A percentile compares a stretch with the other conserved stretches of the same genome.
phyloP scores from a whole-genome alignment of 2,888 invertebrate species.

The Marasmarcha lunaedactyla region DNA sequence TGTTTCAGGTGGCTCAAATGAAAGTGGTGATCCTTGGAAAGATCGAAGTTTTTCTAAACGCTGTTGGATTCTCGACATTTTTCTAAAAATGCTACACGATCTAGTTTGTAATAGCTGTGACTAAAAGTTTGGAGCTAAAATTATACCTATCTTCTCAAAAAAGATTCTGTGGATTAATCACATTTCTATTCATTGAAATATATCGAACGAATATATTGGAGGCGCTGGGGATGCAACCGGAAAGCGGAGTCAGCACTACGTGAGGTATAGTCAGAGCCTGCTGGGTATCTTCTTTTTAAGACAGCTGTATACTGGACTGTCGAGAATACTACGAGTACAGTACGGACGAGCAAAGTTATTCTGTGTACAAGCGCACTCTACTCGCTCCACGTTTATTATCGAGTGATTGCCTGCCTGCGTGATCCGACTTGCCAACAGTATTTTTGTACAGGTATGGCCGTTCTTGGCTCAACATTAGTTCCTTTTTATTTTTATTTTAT shows the following conservation, averaged over 20 bases:
- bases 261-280: slow-evolving; percentile 31
- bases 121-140: no score
- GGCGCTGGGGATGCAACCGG: slow-evolving; percentile 33
- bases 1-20: no score
- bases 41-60: no score
- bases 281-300: slow-evolving; percentile 3
- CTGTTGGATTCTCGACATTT: slow-evolving; percentile 15
- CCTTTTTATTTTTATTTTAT: slow-evolving; percentile 42
- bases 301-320: slow-evolving; percentile 18
- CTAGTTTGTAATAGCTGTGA: no score
- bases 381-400: slow-evolving; percentile 60
- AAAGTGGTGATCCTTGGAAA: no score
- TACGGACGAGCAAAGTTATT: no score
- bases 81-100: no score
- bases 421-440: slow-evolving; percentile 56
- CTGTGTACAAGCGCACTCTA: slow-evolving; percentile 24
- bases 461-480: slow-evolving; percentile 40
- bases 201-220: slow-evolving; percentile 2
- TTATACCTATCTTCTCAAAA: no score
- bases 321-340: no score
- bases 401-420: slow-evolving; percentile 64
- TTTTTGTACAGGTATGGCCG: slow-evolving; percentile 40
- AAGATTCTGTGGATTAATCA: slow-evolving; percentile 6
- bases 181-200: slow-evolving; percentile 12
- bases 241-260: slow-evolving; percentile 48